Base-by-base conservation (phyloP, 1,140 invertebrate genomes). In the Eriocheir sinensis region DNA sequence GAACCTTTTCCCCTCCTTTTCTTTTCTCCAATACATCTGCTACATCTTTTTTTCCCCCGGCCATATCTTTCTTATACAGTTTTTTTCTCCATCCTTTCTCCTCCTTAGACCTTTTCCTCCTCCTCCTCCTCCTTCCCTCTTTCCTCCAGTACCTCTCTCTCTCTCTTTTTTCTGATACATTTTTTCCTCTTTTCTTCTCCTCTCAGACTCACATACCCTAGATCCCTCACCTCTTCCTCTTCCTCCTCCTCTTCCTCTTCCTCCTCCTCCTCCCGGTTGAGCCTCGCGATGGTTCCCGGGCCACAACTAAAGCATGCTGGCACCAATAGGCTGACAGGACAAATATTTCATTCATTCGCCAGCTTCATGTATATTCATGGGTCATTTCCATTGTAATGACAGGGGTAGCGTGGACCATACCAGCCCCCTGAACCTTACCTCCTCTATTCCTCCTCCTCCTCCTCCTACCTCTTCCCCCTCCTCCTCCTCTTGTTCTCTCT, bases 291-390 rank as follows among this genome's bases (percentile, higher is more conserved):
- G 41, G 4, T 15, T 21, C 9, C n/a, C 17, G 6, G 36, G 6
- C n/a, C 85, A 41, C 60, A 81, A 81, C 93, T 90, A 94, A 90
- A 90, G 88, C 93, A 94, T 80, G 93, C 72, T 83, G 48, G 93
- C 89, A 94, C 88, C 93, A 90, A 94, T 94, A 94, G 88, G 93
- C 53, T 94, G 93, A 94, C 93, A 94, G 93, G 72, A 60, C 93
- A 94, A 94, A 94, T 94, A 90, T 94, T 94, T 94, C 93, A 94
- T 94, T 94, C 93, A 94, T 94, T 94, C 88, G 85, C 93, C 85
- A 60, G 79, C n/a, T 48, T 94, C 53, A 94, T 94, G 88, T 88
- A 94, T 94, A 94, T 94, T 94, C 93, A 94, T 94, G 44, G 93
- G 44, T 94, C 93, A 94, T 94, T 94, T 90, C 93, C 93, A 94